Evolutionary conservation across 30 jellyfish, hydroid and myxozoan genomes (phyloP).

Genomic region (Hydra vulgaris): DNA sequence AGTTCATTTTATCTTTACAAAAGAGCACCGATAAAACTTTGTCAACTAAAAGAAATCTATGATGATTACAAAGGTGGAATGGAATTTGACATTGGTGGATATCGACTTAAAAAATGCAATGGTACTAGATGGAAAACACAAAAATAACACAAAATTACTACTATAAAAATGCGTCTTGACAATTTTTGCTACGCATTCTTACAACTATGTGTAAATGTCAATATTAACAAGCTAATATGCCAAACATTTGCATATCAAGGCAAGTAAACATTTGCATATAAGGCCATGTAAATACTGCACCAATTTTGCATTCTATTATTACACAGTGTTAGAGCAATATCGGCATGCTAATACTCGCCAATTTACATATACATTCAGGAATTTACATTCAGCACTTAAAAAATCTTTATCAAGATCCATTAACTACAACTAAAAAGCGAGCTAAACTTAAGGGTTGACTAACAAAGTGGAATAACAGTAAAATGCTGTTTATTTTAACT

Average conservation of each 20-base stretch:
- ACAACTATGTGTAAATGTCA: no score
- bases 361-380: no score
- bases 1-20: neutral
- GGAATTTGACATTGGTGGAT: neutral
- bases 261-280: no score
- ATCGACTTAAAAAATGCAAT: neutral
- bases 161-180: neutral
- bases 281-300: no score
- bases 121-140: slow-evolving; percentile 29
- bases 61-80: slow-evolving; percentile 3
- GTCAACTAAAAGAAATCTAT: neutral
- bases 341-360: no score
- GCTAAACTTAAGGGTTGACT: neutral
- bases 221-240: no score
- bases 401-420: neutral
- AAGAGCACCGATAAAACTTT: slow-evolving; percentile 25
- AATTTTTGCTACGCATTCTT: no score
- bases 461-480: neutral
- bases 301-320: no score
- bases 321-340: no score
- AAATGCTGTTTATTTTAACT: neutral
- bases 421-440: neutral
- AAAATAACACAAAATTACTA: slow-evolving; percentile 9
- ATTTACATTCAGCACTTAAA: neutral
- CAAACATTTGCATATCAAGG: no score